Percentiles rank a stretch among this genome's conserved stretches.
Conservation (phyloP, 2,113 vertebrate genomes). For the Lutjanus erythropterus region DNA sequence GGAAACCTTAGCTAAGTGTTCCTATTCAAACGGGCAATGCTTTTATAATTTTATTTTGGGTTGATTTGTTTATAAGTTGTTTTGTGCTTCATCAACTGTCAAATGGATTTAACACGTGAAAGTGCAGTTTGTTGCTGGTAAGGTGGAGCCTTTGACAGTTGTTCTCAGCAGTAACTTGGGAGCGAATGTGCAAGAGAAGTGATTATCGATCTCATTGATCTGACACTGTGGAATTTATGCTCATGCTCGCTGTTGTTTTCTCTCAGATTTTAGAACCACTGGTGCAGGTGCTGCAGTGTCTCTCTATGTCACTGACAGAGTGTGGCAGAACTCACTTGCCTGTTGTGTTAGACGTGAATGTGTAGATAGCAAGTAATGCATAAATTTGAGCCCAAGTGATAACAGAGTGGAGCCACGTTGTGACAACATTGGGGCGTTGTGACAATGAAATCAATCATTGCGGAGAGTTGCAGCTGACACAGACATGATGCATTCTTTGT, state of each 20-base stretch:
- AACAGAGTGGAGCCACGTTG: constrained; percentile 49
- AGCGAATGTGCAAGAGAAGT: constrained; percentile 45
- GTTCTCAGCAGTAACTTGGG: constrained; percentile 42
- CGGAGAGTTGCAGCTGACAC: constrained; percentile 13
- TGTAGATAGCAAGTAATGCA: constrained; percentile 50
- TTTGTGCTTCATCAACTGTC: constrained; percentile 2
- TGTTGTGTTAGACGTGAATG: constrained; percentile 29
- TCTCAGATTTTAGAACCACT: constrained; percentile 50
- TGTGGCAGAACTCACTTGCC: constrained; percentile 24
- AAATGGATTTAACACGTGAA: constrained; percentile 35
- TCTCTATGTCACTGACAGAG: constrained; percentile 7
- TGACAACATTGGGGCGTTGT: constrained; percentile 26
- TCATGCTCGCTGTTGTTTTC: constrained; percentile 22
- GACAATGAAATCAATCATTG: constrained; percentile 60
- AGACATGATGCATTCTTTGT: constrained; percentile 45
- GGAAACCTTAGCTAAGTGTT: no score
- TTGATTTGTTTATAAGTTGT: background rate
- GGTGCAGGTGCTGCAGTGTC: constrained; percentile 34
- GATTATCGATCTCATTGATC: constrained; percentile 59
- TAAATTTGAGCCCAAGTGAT: constrained; percentile 55
- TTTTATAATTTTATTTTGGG: background rate
- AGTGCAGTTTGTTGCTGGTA: constrained; percentile 18
- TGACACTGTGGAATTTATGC: constrained; percentile 38
- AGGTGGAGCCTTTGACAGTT: constrained; percentile 12
- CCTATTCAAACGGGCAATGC: no score